These are phyloP conservation scores for Nomada fucata DNA, from an alignment of 2,888 invertebrate species.

Conservation along the genomic window DNA sequence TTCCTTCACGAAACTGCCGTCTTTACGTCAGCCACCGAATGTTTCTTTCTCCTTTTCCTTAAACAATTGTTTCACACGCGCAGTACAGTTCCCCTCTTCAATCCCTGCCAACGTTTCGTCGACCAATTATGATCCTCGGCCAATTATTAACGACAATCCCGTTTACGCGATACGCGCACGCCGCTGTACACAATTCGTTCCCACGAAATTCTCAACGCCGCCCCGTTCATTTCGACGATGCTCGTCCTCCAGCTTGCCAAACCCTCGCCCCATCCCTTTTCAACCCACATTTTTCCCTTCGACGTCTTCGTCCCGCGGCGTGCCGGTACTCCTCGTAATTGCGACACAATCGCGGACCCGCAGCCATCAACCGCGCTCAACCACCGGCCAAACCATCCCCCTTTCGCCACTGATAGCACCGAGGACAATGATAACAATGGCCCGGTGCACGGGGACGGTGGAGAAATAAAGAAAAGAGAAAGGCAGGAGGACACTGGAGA, in stretches of 20 bases:
- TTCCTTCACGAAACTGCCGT: too few species aligned
- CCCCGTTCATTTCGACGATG: constrained; percentile 67
- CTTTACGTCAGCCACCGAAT: too few species aligned
- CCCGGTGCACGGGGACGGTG: constrained; percentile 5
- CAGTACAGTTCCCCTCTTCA: too few species aligned
- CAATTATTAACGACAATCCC: background rate
- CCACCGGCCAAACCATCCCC: constrained; percentile 55
- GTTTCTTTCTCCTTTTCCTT: too few species aligned
- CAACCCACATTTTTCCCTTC: constrained; percentile 68
- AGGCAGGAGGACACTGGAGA: background rate
- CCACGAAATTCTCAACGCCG: constrained; percentile 43
- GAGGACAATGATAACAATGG: constrained; percentile 64
- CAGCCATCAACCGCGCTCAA: constrained; percentile 56
- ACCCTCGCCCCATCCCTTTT: constrained; percentile 1
- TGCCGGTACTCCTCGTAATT: constrained; percentile 70
- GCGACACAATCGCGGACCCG: constrained; percentile 67
- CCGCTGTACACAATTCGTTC: constrained; percentile 1
- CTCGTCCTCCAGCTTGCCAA: constrained; percentile 19
- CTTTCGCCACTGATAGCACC: constrained; percentile 50
- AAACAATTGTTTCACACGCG: too few species aligned
- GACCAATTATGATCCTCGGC: too few species aligned
- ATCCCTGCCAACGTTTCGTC: too few species aligned
- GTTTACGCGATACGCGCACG: background rate
- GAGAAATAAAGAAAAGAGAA: background rate
- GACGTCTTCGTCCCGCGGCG: constrained; percentile 58